Base-by-base conservation (phyloP, 2,797 vertebrate genomes). In the Taeniopygia guttata region DNA sequence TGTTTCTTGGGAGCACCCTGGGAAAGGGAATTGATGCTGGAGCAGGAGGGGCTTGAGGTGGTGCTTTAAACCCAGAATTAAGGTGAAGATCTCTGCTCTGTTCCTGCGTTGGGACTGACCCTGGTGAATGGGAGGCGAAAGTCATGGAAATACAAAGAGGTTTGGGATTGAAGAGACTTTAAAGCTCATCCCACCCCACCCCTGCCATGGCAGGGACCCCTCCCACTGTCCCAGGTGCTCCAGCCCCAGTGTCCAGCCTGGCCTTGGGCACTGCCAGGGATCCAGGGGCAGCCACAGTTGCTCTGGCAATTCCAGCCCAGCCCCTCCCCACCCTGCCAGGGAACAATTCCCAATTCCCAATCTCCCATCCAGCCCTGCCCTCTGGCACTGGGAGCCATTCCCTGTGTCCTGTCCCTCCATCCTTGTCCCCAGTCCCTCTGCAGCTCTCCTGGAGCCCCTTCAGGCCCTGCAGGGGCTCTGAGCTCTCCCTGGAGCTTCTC, bases 1-100 rank as follows among this genome's bases (percentile, higher is more conserved):
- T 30, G 68, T 60, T 16, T 11, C 0, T 13, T 0, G 2, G 19
- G 51, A 76, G 19, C 38, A 12, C 8, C 2, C 3, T 13, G 25
- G 62, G 6, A 21, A 46, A 22, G 30, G 62, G 51, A 56, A 68
- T 25, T 66, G 9, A 16, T 13, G 0, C 29, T 18, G 54, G 54
- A 64, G 3, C 26, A 23, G 18, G 48, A 9, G 20, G 42, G 21
- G 0, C 22, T 40, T 48, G 75, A 30, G 76, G 30, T 2, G 11
- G 11, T 4, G 30, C 34, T 1, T 8, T 26, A 32, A 19, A 62
- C 54, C 27, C 3, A 29, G 23, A 1, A 3, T 14, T 38, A 5
- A 32, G 14, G 12, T 54, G 20, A 14, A 46, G 13, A 14, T 79
- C 17, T 36, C 40, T 42, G 40, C 58, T 52, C 34, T 3, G 7